These are phyloP conservation scores for Hydraecia micacea DNA, from an alignment of 2,888 invertebrate genomes.

Conservation along the genomic window DNA sequence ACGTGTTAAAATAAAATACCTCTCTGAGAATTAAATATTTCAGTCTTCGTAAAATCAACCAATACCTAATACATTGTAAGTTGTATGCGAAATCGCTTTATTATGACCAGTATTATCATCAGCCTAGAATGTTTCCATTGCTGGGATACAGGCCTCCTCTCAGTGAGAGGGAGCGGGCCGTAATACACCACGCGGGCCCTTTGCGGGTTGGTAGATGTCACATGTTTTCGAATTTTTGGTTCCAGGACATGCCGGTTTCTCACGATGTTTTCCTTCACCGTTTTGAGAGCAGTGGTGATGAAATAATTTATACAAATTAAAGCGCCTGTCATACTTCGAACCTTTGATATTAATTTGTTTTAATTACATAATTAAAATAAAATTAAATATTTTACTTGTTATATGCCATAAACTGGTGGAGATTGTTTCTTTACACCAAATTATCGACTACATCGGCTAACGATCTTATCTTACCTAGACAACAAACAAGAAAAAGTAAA, in stretches of 20 bases:
- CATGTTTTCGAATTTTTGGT: not conserved
- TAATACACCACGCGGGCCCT: not conserved
- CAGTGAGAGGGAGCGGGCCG: no score
- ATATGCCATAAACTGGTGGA: not conserved
- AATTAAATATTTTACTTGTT: not conserved
- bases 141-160: no score
- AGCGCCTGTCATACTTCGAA: not conserved
- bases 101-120: not conserved
- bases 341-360: not conserved
- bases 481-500: not conserved
- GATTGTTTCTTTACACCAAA: not conserved
- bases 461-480: not conserved
- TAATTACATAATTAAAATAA: not conserved
- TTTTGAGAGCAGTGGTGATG: not conserved
- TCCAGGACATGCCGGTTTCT: not conserved
- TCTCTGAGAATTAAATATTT: not conserved
- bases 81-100: not conserved
- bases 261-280: not conserved
- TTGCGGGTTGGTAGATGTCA: not conserved
- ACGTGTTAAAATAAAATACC: not conserved
- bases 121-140: not conserved
- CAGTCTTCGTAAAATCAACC: not conserved
- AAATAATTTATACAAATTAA: not conserved
- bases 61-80: not conserved
- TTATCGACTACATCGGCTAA: not conserved